phyloP scores from a whole-genome alignment of 1,140 invertebrate genomes.

The Drosophila teissieri region DNA sequence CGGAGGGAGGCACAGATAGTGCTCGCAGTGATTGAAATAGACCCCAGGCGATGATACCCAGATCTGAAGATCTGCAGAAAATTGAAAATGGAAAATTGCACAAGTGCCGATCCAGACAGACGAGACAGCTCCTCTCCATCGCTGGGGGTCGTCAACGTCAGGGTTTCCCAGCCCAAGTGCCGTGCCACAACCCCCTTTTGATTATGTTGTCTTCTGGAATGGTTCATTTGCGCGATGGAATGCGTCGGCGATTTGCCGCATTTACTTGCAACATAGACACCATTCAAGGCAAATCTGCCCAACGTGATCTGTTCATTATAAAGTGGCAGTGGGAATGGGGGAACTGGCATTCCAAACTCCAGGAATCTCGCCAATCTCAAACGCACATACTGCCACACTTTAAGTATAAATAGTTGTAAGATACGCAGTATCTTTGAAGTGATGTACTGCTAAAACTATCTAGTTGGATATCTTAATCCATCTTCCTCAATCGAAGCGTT shows the following conservation, averaged over 20 bases:
- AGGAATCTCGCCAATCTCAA: too few relatives aligned
- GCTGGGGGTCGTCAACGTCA: slow-evolving; percentile 63
- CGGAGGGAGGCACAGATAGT: slow-evolving; percentile 37
- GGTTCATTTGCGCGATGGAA: slow-evolving; percentile 61
- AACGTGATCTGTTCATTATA: slow-evolving; percentile 22
- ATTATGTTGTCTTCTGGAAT: slow-evolving; percentile 11
- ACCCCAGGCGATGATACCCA: slow-evolving; percentile 19
- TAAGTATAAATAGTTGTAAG: too few relatives aligned
- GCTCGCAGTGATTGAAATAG: slow-evolving; percentile 35
- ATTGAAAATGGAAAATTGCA: slow-evolving; percentile 21
- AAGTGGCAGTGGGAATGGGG: neutral
- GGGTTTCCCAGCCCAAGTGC: slow-evolving; percentile 1
- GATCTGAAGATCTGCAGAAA: neutral
- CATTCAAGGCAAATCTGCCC: slow-evolving; percentile 48
- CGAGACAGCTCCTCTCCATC: slow-evolving; percentile 26
- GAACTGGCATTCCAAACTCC: neutral
- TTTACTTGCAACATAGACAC: slow-evolving; percentile 71
- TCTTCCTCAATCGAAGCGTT: neutral
- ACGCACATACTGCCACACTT: too few relatives aligned
- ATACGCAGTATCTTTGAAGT: too few relatives aligned
- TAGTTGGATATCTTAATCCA: neutral
- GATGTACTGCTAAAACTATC: too few relatives aligned
- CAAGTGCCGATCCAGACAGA: slow-evolving; percentile 40
- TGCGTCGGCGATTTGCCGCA: slow-evolving; percentile 61
- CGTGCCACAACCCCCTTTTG: neutral